phyloP scores from a whole-genome alignment of 2,888 invertebrate species.

The Epirrhoe tristata region DNA sequence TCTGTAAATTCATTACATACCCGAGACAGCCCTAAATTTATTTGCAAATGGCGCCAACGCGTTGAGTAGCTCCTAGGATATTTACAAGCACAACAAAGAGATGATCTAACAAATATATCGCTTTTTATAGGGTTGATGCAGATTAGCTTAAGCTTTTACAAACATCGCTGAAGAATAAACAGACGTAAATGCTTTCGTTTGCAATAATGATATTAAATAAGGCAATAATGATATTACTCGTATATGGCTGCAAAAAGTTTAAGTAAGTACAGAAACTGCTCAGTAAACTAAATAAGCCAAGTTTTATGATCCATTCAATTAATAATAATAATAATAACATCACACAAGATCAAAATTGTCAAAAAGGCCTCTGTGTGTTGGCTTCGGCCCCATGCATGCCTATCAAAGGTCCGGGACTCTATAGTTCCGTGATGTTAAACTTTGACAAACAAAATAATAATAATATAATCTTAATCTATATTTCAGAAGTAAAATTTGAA shows the following conservation, averaged over 20 bases:
- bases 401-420: too few species aligned
- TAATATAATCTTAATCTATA: too few species aligned
- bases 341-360: too few species aligned
- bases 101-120: slow-evolving; percentile 38
- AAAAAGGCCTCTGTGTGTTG: too few species aligned
- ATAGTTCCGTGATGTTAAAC: too few species aligned
- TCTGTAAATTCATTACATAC: slow-evolving; percentile 79
- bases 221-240: slow-evolving; percentile 2
- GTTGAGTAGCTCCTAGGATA: slow-evolving; percentile 74
- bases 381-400: too few species aligned
- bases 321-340: too few species aligned
- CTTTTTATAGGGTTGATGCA: slow-evolving; percentile 35
- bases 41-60: slow-evolving; percentile 80
- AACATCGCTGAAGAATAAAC: slow-evolving; percentile 10
- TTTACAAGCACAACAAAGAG: slow-evolving; percentile 71
- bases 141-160: slow-evolving; percentile 19
- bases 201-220: slow-evolving; percentile 7
- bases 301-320: background rate
- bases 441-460: too few species aligned
- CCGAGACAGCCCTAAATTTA: slow-evolving; percentile 82
- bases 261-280: background rate
- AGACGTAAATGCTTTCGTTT: slow-evolving; percentile 8
- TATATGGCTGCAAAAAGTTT: slow-evolving; percentile 3
- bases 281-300: background rate
- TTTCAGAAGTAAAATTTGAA: too few species aligned